Evolutionary conservation across 2,113 vertebrate species (phyloP), one percentile per base, ranked within the genome.

Genomic region (Dryoscopus gambensis): DNA sequence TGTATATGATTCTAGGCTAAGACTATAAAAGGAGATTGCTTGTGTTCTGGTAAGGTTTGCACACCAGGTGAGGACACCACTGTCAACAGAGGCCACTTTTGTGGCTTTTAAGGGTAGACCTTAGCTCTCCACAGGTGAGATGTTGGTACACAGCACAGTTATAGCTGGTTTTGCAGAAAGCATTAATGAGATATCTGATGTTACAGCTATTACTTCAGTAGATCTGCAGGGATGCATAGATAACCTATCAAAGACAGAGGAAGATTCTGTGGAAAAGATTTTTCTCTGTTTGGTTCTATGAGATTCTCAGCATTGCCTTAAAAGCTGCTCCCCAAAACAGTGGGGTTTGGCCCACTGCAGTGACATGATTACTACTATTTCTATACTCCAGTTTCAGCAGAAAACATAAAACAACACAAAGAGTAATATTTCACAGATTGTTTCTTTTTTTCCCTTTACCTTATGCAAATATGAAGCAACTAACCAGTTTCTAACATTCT

Each of bases 191-290:
- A 40, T 21, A 7, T 15, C 56, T 83, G 44, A 69, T 49, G 7
- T 31, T 68, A 7, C 8, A 18, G 8, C 17, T 70, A 21, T 5
- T 79, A 22, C 10, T 79, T 40, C 33, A 50, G 40, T 30, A 79
- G 30, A 40, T 30, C 28, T 0, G 0, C 23, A 60, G 15, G 5
- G 7, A 5, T 47, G 10, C n/a, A 55, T 6, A 69, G 16, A 42
- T 21, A 80, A 37, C 10, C 3, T 30, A 50, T 44, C 8, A 65
- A 85, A 89, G 33, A 49, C 6, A 60, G 35, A 84, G 20, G 5
- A 69, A 83, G 59, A 79, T 9, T 44, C 44, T 69, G 13, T 20
- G 14, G 11, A 39, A 83, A 59, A 49, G 5, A 55, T 30, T 67
- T 47, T 68, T 89, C 11, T 63, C 7, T 55, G 39, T 59, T 76